Percentiles rank a stretch among this genome's conserved stretches.
These are phyloP conservation scores for Neodontobutis hainanensis DNA, from an alignment of 2,113 vertebrate species.

Conservation along the genomic window DNA sequence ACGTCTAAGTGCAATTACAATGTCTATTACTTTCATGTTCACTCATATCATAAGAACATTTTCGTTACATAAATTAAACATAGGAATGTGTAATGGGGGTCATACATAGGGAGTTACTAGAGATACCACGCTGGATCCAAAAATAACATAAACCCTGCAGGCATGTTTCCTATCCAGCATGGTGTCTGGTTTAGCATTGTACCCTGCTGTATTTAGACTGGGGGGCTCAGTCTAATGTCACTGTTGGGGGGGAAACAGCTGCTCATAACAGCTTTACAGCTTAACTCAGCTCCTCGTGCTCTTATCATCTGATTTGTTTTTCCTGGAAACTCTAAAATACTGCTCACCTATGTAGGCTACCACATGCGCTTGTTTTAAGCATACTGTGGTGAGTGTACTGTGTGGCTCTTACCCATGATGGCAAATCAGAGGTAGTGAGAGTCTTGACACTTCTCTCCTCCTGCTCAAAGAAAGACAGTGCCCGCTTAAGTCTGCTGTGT, in stretches of 20 bases:
- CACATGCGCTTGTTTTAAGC: slow-evolving; percentile 7
- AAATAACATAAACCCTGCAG: slow-evolving; percentile 68
- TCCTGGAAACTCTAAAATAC: slow-evolving; percentile 59
- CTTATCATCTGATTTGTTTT: slow-evolving; percentile 45
- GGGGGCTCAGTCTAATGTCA: slow-evolving; percentile 63
- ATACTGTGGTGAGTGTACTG: too few species aligned
- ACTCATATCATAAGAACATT: too few species aligned
- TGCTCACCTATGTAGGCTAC: slow-evolving; percentile 11
- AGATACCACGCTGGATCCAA: slow-evolving; percentile 52
- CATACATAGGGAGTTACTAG: slow-evolving; percentile 24
- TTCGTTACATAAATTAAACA: too few species aligned
- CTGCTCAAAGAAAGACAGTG: slow-evolving; percentile 87
- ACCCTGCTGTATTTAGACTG: slow-evolving; percentile 75
- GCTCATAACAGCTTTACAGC: slow-evolving; percentile 66
- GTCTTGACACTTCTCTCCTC: slow-evolving; percentile 83
- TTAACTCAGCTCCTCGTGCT: slow-evolving; percentile 51
- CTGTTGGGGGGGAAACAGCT: slow-evolving; percentile 63
- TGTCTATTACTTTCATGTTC: too few species aligned
- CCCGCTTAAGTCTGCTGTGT: slow-evolving; percentile 79
- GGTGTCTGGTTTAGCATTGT: slow-evolving; percentile 76
- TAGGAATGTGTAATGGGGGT: slow-evolving; percentile 21
- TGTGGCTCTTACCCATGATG: slow-evolving; percentile 87
- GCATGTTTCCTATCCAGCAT: slow-evolving; percentile 61
- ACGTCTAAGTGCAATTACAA: too few species aligned
- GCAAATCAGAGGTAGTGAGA: slow-evolving; percentile 85